These are phyloP conservation scores for Diachasmimorpha longicaudata DNA, from an alignment of 1,140 invertebrate genomes.

Conservation along the genomic window DNA sequence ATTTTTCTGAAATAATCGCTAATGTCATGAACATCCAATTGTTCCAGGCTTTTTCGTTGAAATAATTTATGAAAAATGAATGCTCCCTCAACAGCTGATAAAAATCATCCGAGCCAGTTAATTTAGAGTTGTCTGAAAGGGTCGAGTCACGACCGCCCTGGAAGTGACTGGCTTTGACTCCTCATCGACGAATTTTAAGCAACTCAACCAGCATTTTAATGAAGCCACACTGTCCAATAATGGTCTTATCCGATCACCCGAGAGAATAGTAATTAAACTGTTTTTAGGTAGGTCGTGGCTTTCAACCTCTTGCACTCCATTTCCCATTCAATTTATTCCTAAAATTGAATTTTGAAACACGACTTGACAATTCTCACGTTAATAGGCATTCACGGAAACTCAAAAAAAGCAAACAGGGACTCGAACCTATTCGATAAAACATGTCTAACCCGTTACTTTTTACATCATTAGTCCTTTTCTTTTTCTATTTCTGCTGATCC, in stretches of 20 bases:
- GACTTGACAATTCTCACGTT: no score
- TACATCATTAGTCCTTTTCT: no score
- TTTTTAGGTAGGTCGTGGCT: constrained; percentile 26
- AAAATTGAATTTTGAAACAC: background rate
- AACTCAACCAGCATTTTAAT: constrained; percentile 33
- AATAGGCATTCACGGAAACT: no score
- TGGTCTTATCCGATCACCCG: background rate
- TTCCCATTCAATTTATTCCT: background rate
- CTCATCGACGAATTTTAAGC: constrained; percentile 19
- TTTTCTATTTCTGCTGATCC: no score
- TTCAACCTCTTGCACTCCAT: background rate
- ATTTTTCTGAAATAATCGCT: no score
- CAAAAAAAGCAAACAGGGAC: no score
- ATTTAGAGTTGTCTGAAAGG: background rate
- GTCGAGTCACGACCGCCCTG: constrained; percentile 6
- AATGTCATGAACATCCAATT: background rate
- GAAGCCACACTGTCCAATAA: constrained; percentile 28
- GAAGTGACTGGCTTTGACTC: background rate
- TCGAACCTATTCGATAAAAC: no score
- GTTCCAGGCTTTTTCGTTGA: background rate
- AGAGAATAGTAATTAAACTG: constrained; percentile 30
- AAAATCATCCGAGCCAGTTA: background rate
- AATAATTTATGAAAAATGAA: constrained; percentile 3
- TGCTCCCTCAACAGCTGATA: background rate
- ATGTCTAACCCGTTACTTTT: no score